These are phyloP conservation scores for Bombus polaris DNA, from an alignment of 1,140 invertebrate species.

Conservation along the genomic window DNA sequence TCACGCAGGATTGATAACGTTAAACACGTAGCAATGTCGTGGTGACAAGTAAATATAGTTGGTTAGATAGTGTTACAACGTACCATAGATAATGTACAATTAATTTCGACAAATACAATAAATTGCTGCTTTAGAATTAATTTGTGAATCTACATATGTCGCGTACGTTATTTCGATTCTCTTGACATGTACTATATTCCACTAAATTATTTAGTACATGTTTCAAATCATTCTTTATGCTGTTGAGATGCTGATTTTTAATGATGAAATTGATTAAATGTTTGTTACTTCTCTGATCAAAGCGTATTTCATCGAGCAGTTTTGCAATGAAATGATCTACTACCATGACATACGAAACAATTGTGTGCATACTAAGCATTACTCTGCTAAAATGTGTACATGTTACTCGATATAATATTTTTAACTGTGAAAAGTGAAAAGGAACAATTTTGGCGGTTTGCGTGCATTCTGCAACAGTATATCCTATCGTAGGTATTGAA, in stretches of 20 bases:
- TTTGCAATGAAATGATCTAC: background rate
- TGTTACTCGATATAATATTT: background rate
- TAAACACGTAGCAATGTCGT: slow-evolving; percentile 7
- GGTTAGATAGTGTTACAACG: background rate
- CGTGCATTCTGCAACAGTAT: background rate
- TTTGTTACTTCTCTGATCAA: background rate
- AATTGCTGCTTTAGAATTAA: background rate
- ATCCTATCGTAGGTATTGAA: background rate
- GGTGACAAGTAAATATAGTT: slow-evolving; percentile 2
- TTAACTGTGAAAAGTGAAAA: background rate
- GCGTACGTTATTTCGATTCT: background rate
- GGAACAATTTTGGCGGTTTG: background rate
- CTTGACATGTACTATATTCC: too few species aligned
- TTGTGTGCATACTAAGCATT: background rate
- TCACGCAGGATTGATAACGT: background rate
- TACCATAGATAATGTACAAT: background rate
- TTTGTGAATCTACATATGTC: background rate
- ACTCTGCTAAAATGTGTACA: background rate
- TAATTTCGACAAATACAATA: slow-evolving; percentile 9
- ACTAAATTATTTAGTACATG: background rate
- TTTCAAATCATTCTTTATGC: background rate
- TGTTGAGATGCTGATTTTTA: background rate
- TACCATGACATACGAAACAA: background rate
- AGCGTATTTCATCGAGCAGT: background rate
- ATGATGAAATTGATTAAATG: background rate